Evolutionary conservation across 1,140 invertebrate species (phyloP).

Genomic region (Vanessa atalanta): DNA sequence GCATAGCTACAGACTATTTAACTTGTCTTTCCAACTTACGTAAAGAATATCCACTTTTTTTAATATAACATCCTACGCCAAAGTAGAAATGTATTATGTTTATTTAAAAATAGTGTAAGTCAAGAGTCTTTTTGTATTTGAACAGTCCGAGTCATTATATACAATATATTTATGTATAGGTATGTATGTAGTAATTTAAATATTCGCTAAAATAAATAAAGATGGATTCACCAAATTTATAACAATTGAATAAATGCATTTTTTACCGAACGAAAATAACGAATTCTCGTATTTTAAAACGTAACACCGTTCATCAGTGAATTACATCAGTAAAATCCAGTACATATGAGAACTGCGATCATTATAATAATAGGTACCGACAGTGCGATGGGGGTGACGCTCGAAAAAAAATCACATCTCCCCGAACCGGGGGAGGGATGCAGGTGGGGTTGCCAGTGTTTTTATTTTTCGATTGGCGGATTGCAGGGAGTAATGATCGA

Average conservation of each 20-base stretch:
- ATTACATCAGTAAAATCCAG: conserved; percentile 12
- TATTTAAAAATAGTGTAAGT: no score
- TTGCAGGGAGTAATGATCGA: conserved; percentile 79
- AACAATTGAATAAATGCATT: conserved; percentile 2
- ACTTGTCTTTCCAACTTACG: not conserved
- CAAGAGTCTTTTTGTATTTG: no score
- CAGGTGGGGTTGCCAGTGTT: conserved; percentile 72
- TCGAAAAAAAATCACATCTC: conserved; percentile 71
- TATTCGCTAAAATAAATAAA: not conserved
- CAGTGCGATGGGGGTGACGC: conserved; percentile 66
- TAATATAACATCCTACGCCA: no score
- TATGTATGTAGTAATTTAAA: not conserved
- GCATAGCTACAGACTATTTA: not conserved
- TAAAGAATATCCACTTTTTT: no score
- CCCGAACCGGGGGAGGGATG: conserved; percentile 39
- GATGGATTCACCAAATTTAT: not conserved
- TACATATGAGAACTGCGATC: conserved; percentile 37
- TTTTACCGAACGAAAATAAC: not conserved
- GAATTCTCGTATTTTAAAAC: not conserved
- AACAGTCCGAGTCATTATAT: not conserved
- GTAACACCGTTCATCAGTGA: conserved; percentile 2
- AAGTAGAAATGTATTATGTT: no score
- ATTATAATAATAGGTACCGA: conserved; percentile 49
- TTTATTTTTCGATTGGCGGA: conserved; percentile 79
- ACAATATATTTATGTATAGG: not conserved